Evolutionary conservation across 2,797 vertebrate species (phyloP).

Genomic region (Hemitrygon akajei): DNA sequence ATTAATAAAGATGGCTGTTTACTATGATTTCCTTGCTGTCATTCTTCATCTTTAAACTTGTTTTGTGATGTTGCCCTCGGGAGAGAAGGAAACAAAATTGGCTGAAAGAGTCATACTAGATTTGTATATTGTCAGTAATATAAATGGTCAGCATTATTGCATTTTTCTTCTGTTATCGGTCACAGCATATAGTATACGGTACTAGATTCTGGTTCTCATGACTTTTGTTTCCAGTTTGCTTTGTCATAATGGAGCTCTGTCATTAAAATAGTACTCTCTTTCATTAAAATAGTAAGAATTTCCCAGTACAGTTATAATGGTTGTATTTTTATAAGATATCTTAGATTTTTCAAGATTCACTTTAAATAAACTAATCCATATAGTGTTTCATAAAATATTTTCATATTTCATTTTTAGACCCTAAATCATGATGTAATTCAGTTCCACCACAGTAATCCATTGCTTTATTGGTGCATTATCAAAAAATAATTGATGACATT

Average conservation of each 20-base stretch:
- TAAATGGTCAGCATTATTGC: background rate
- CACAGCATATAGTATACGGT: background rate
- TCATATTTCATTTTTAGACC: background rate
- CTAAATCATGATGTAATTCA: background rate
- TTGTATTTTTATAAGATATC: background rate
- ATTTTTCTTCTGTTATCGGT: background rate
- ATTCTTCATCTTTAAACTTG: background rate
- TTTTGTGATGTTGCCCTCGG: background rate
- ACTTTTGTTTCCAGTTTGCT: background rate
- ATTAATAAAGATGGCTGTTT: background rate
- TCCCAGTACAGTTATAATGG: background rate
- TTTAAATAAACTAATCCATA: background rate
- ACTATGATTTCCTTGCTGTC: background rate
- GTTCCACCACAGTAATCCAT: background rate
- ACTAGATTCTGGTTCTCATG: background rate
- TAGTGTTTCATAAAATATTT: background rate
- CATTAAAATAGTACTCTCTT: background rate
- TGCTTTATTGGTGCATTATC: background rate
- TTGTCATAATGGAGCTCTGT: background rate
- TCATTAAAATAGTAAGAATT: background rate
- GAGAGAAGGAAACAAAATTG: background rate
- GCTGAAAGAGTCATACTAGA: background rate
- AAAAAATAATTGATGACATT: background rate
- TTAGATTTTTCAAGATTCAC: background rate
- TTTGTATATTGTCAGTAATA: background rate